phyloP scores from a whole-genome alignment of 2,797 vertebrate genomes.

The Tokudaia tokunoshimensis region DNA sequence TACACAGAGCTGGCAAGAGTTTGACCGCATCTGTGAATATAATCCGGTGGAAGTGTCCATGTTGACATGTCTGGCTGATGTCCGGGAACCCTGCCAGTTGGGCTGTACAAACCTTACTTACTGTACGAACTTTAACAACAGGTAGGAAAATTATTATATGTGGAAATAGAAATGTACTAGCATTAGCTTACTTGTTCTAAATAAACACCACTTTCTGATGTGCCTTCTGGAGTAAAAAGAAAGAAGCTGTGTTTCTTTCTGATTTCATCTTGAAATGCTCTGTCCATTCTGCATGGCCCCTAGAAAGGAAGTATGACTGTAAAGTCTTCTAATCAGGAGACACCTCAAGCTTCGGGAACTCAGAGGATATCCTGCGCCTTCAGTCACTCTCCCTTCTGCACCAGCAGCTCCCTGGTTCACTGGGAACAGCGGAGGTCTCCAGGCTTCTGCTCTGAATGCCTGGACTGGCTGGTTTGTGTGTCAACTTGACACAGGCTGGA shows the following conservation, averaged over 20 bases:
- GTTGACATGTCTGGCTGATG: constrained; percentile 97
- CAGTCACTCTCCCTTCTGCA: not conserved
- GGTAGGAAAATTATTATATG: constrained; percentile 89
- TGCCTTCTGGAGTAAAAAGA: constrained; percentile 64
- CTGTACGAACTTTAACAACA: constrained; percentile 99
- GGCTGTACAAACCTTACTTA: constrained; percentile 98
- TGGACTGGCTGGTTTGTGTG: too few relatives aligned
- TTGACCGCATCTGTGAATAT: constrained; percentile 97
- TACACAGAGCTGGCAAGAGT: constrained; percentile 98
- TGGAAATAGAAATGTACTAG: constrained; percentile 74
- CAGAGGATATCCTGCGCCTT: not conserved
- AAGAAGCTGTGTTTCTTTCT: constrained; percentile 35
- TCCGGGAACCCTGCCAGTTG: constrained; percentile 98
- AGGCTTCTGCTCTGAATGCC: not conserved
- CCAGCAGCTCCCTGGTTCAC: not conserved
- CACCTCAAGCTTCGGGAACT: not conserved
- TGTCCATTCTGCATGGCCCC: not conserved
- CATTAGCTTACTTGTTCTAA: constrained; percentile 78
- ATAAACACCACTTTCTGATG: constrained; percentile 59
- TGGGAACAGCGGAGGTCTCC: not conserved
- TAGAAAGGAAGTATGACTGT: constrained; percentile 18
- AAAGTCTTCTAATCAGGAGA: constrained; percentile 36
- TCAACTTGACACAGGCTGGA: too few relatives aligned
- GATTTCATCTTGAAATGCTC: constrained; percentile 48
- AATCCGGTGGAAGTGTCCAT: constrained; percentile 96